Base-by-base conservation (phyloP, 2,888 invertebrate species). In the Oscheius myriophilus region DNA sequence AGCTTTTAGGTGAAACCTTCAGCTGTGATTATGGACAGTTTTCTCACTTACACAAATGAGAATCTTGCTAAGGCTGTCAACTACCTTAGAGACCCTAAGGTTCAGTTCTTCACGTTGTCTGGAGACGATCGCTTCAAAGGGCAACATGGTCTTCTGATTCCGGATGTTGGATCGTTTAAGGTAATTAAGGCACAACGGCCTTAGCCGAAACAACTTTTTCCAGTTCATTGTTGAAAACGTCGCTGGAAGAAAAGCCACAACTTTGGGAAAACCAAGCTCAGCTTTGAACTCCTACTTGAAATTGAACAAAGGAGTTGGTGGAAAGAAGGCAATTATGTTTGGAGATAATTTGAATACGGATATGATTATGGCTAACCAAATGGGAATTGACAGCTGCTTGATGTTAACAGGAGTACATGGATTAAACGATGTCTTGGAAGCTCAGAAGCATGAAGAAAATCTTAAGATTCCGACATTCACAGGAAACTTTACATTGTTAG, bases 21-120 rank as follows among this genome's bases (percentile, higher is more conserved):
- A 25, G 65, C 46, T 6, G 65, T 65, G 21, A 46, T 65, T 7
- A 45, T 65, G 45, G 65, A 65, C 46, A 65, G 65, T 54, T 65
- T 41, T 25, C 41, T 54, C 16, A 45, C 41, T 1, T 65, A 65
- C 55, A 65, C 25, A 26, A 54, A 49, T 26, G 54, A 65, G 39
- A 65, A 65, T 23, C 42, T 65, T 23, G 65, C 65, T 4, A 65
- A 57, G 43, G 46, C 55, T 11, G 46, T 65, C 46, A 65, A 65
- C 41, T 65, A 54, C 39, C 14, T 65, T 3, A n/a, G n/a, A 14
- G 46, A 65, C 46, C 45, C 43, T 16, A 18, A 23, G 7, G 65
- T 65, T 4, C 55, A 65, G 3, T 65, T 65, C 33, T 55, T 45
- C 42, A 43, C 54, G 16, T 23, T 65, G 18, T 55, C 55, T 12